Evolutionary conservation across 2,888 invertebrate genomes (phyloP).

Genomic region (Petrolisthes cinctipes): DNA sequence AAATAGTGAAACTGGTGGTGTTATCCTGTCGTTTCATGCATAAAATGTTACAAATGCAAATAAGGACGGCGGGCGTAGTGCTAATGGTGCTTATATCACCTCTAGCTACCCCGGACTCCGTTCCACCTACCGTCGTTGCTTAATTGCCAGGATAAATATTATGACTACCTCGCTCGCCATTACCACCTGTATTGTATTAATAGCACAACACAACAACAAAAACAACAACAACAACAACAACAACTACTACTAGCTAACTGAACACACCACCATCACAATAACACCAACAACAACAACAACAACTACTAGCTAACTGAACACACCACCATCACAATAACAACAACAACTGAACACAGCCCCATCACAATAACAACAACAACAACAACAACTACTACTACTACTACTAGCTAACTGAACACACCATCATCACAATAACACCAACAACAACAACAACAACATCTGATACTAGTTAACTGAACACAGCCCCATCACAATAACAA

Average conservation of each 20-base stretch:
- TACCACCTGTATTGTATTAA: slow-evolving; percentile 1
- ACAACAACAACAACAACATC: too few species aligned
- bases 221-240: neutral
- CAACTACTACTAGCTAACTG: too few species aligned
- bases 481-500: too few species aligned
- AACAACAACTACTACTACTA: too few species aligned
- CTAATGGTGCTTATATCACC: slow-evolving; percentile 28
- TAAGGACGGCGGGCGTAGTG: slow-evolving; percentile 27
- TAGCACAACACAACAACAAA: neutral
- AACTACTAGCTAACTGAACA: too few species aligned
- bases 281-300: too few species aligned
- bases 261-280: too few species aligned
- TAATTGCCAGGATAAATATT: slow-evolving; percentile 1
- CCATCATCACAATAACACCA: too few species aligned
- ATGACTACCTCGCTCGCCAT: neutral
- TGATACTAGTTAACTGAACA: too few species aligned
- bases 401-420: too few species aligned
- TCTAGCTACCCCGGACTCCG: slow-evolving; percentile 5
- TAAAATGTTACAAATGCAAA: slow-evolving; percentile 36
- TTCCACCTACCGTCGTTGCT: neutral
- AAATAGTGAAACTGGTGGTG: slow-evolving; percentile 26
- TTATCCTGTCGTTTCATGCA: slow-evolving; percentile 34
- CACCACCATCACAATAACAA: too few species aligned
- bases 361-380: neutral
- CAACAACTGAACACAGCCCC: too few species aligned